Percentiles rank a stretch among this genome's conserved stretches.
These are phyloP conservation scores for Bufotes viridis DNA, from an alignment of 2,797 vertebrate species.

Conservation along the genomic window DNA sequence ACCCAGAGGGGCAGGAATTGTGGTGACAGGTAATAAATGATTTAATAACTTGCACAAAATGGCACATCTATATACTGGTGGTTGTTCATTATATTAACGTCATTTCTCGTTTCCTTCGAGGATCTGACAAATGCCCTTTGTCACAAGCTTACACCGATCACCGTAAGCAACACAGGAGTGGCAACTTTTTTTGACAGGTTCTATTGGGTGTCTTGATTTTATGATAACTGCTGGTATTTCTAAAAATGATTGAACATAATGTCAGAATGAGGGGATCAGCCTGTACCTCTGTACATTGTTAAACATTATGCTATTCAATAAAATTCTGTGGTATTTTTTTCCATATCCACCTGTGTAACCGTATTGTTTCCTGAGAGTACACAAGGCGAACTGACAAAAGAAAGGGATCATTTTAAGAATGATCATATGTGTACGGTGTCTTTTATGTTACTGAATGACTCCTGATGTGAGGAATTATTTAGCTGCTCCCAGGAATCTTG, in stretches of 20 bases:
- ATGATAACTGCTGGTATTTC: neutral
- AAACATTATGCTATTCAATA: slow-evolving; percentile 17
- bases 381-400: slow-evolving; percentile 7
- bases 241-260: too few species aligned
- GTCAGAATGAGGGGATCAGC: neutral
- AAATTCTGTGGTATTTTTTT: neutral
- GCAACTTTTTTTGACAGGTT: neutral
- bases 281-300: neutral
- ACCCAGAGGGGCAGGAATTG: neutral
- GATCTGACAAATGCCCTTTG: neutral
- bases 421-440: slow-evolving; percentile 6
- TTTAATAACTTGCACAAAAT: neutral
- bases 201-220: neutral
- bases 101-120: neutral
- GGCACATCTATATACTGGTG: neutral
- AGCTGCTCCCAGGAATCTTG: slow-evolving; percentile 25
- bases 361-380: slow-evolving; percentile 7
- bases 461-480: slow-evolving; percentile 18
- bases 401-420: slow-evolving; percentile 9
- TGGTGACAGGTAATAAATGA: neutral
- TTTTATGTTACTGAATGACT: slow-evolving; percentile 29
- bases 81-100: neutral
- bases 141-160: neutral
- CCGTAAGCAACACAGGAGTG: neutral
- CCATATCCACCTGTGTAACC: neutral